A percentile compares a stretch with the other conserved stretches of the same genome.
These are phyloP conservation scores for Malurus alboscapulatus DNA, from an alignment of 2,113 vertebrate genomes.

Conservation along the genomic window DNA sequence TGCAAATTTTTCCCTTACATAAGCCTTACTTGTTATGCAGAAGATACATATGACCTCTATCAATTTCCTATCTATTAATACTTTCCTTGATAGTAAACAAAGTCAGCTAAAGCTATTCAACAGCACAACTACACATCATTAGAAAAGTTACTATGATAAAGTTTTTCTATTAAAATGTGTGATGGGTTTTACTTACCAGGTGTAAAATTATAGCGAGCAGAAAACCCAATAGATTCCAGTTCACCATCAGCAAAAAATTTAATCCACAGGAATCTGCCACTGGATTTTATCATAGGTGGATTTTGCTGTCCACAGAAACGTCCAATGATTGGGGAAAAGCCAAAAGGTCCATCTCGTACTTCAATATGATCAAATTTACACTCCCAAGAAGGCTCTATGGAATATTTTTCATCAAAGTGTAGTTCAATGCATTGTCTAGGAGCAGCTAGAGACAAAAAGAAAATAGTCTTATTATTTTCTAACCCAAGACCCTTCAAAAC, in stretches of 20 bases:
- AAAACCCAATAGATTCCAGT: slow-evolving; percentile 97
- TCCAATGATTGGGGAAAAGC: slow-evolving; percentile 96
- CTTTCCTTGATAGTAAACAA: neutral
- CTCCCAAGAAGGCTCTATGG: slow-evolving; percentile 98
- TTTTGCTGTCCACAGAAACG: slow-evolving; percentile 96
- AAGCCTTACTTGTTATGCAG: neutral
- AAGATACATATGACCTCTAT: neutral
- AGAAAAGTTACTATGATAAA: neutral
- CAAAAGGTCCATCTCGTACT: slow-evolving; percentile 97
- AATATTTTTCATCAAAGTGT: slow-evolving; percentile 97
- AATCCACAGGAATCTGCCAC: slow-evolving; percentile 97
- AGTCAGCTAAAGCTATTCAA: neutral
- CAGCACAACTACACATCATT: neutral
- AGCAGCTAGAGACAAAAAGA: slow-evolving; percentile 79
- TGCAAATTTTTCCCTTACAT: neutral
- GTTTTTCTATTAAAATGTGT: neutral
- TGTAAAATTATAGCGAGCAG: slow-evolving; percentile 96
- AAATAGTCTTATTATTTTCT: neutral
- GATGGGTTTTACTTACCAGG: slow-evolving; percentile 82
- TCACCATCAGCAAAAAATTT: slow-evolving; percentile 99
- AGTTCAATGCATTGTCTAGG: slow-evolving; percentile 98
- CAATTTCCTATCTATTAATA: neutral
- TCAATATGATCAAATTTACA: slow-evolving; percentile 99
- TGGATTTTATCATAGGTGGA: slow-evolving; percentile 95
- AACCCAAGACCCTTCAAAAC: neutral